Evolutionary conservation across 1,140 invertebrate genomes (phyloP).

Genomic region (Drosophila tani): DNA sequence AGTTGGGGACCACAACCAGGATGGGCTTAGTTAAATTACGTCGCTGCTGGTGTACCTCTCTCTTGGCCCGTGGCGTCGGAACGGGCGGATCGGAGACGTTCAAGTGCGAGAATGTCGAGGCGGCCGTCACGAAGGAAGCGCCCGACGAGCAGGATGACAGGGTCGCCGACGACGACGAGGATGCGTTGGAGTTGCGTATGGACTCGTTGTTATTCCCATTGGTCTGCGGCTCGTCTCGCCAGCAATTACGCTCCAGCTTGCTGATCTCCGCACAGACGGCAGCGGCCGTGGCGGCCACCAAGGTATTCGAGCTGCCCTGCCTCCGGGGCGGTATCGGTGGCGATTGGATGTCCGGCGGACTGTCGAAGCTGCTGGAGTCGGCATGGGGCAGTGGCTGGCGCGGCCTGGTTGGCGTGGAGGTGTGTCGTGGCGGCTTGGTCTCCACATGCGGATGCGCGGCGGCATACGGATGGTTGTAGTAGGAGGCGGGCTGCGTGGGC

Average conservation of each 20-base stretch:
- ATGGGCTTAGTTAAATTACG: conserved; percentile 57
- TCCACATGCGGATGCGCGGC: conserved; percentile 52
- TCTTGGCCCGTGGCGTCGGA: conserved; percentile 77
- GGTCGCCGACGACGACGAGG: conserved; percentile 48
- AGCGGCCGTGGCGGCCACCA: conserved; percentile 74
- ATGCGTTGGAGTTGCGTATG: conserved; percentile 65
- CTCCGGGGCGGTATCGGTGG: conserved; percentile 80
- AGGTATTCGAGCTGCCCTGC: conserved; percentile 62
- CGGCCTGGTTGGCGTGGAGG: conserved; percentile 58
- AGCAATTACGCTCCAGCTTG: conserved; percentile 76
- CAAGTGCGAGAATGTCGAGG: conserved; percentile 75
- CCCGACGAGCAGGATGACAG: conserved; percentile 67
- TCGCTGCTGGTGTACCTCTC: conserved; percentile 79
- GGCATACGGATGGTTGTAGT: conserved; percentile 80
- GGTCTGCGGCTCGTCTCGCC: conserved; percentile 56
- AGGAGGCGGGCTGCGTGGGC: conserved; percentile 48
- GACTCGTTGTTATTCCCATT: conserved; percentile 33
- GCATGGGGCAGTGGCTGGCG: conserved; percentile 50
- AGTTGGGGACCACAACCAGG: conserved; percentile 62
- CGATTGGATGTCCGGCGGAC: conserved; percentile 79
- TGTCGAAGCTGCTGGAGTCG: conserved; percentile 72
- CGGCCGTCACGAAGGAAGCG: conserved; percentile 79
- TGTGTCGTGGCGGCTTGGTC: conserved; percentile 58
- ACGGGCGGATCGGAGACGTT: conserved; percentile 72
- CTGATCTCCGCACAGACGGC: conserved; percentile 76